Conservation (phyloP, 2,113 vertebrate genomes). For the Sylvia atricapilla region DNA sequence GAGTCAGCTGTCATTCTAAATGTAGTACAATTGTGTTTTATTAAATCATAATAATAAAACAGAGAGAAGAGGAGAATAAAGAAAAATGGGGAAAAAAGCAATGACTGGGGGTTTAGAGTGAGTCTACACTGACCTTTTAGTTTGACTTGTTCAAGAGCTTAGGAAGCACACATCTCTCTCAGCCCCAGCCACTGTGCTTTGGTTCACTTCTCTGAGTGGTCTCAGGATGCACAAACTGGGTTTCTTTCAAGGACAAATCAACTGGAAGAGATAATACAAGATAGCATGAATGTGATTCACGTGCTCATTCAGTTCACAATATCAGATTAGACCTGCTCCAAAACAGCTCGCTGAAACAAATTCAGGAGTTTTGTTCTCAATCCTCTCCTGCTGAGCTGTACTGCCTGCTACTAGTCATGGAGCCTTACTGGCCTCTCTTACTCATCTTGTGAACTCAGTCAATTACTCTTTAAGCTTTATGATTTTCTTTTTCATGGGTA, state of each 20-base stretch:
- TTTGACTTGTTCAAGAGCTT: background rate
- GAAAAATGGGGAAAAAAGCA: background rate
- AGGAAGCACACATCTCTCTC: background rate
- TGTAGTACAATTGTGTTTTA: background rate
- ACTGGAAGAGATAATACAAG: background rate
- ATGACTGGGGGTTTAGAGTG: fast-evolving
- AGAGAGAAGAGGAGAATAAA: background rate
- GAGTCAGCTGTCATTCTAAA: background rate
- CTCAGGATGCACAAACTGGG: background rate
- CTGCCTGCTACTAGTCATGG: background rate
- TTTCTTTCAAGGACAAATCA: background rate
- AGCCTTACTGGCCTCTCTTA: background rate
- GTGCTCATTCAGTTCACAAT: background rate
- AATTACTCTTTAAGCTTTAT: background rate
- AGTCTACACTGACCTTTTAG: background rate
- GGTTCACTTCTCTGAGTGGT: background rate
- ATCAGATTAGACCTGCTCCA: background rate
- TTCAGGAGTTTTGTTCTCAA: background rate
- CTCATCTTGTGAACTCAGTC: background rate
- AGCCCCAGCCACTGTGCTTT: background rate
- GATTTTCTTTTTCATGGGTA: background rate
- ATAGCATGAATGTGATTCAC: background rate
- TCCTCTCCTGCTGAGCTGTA: background rate
- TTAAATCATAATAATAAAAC: background rate
- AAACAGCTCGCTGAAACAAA: background rate